These are phyloP conservation scores for Andrena fulva DNA, from an alignment of 2,888 invertebrate genomes.

Conservation along the genomic window DNA sequence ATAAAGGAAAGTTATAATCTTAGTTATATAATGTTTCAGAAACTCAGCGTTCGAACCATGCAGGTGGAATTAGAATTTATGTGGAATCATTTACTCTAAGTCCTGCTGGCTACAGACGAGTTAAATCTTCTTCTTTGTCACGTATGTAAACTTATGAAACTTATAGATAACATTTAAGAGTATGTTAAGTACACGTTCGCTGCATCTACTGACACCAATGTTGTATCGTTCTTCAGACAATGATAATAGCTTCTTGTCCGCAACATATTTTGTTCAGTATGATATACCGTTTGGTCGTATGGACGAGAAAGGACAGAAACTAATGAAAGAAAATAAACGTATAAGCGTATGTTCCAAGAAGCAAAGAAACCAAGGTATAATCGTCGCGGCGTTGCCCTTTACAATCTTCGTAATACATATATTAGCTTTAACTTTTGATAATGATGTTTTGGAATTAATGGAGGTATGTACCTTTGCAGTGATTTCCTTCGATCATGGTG, in stretches of 20 bases:
- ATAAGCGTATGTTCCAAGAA: conserved; percentile 84
- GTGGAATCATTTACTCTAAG: conserved; percentile 84
- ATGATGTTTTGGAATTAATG: conserved; percentile 1
- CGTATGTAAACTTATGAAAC: conserved; percentile 66
- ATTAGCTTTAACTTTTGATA: background rate
- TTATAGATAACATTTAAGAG: background rate
- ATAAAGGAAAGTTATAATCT: background rate
- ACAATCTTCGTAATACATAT: conserved; percentile 1
- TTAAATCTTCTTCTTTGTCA: conserved; percentile 77
- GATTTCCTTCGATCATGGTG: conserved; percentile 85
- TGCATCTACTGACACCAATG: background rate
- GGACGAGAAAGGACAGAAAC: conserved; percentile 81
- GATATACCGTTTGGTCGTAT: conserved; percentile 81
- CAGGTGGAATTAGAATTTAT: conserved; percentile 84
- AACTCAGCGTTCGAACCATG: conserved; percentile 73
- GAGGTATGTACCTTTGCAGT: conserved; percentile 73
- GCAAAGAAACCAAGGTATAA: conserved; percentile 82
- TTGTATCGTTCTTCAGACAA: conserved; percentile 64
- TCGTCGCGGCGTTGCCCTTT: background rate
- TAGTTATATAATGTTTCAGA: conserved; percentile 56
- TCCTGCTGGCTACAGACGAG: conserved; percentile 84
- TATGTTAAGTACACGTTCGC: background rate
- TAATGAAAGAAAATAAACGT: conserved; percentile 79
- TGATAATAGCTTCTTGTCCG: conserved; percentile 72
- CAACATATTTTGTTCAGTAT: conserved; percentile 85